Percentiles rank a stretch among this genome's conserved stretches.
Conservation (phyloP, 1,140 invertebrate species). For the Lethocerus indicus region DNA sequence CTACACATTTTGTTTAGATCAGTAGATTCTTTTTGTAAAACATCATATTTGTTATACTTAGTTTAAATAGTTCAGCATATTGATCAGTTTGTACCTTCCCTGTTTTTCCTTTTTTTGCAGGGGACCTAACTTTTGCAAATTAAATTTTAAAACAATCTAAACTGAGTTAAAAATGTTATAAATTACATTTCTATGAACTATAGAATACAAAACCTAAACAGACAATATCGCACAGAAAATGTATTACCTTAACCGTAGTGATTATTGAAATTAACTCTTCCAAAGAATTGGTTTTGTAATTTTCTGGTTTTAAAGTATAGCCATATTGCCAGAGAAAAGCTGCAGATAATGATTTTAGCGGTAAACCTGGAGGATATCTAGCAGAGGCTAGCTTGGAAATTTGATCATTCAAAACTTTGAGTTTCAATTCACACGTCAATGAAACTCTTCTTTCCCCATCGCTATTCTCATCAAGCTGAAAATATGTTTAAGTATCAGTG, state of each 20-base stretch:
- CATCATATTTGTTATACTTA: too few relatives aligned
- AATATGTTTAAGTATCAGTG: too few relatives aligned
- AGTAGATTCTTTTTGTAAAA: too few relatives aligned
- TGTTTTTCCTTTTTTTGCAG: too few relatives aligned
- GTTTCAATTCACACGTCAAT: conserved; percentile 32
- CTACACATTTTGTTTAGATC: too few relatives aligned
- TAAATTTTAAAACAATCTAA: too few relatives aligned
- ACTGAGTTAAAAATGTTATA: too few relatives aligned
- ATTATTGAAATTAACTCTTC: conserved; percentile 34
- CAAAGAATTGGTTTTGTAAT: conserved; percentile 33
- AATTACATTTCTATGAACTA: too few relatives aligned
- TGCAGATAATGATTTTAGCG: conserved; percentile 28
- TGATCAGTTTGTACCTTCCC: too few relatives aligned
- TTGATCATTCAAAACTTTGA: conserved; percentile 36
- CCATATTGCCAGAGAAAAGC: conserved; percentile 36
- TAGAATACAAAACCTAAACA: not conserved
- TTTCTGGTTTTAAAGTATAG: conserved; percentile 35
- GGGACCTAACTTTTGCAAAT: too few relatives aligned
- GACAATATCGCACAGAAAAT: not conserved
- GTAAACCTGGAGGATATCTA: conserved; percentile 24
- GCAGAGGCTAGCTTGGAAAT: conserved; percentile 31
- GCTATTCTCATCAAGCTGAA: conserved; percentile 31
- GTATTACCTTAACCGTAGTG: conserved; percentile 28
- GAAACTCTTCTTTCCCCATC: conserved; percentile 37
- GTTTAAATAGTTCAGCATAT: too few relatives aligned